Base-by-base conservation (phyloP, 1,140 invertebrate genomes). In the Cydia splendana region DNA sequence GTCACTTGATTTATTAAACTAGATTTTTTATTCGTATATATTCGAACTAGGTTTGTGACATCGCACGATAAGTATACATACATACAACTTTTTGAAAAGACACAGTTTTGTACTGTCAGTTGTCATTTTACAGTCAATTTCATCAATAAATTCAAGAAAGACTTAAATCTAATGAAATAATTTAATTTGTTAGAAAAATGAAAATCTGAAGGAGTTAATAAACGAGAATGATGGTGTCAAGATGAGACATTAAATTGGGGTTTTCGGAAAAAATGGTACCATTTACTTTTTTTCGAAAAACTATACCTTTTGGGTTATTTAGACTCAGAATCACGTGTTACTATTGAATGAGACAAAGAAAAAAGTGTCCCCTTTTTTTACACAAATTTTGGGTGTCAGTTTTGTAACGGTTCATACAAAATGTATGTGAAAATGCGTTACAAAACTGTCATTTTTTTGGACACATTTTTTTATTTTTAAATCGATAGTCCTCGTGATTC, bases 221-320 rank as follows among this genome's bases (percentile, higher is more conserved):
- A 24, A 62, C 20, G 24, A 62, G 18, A 24, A 24, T 62, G 57
- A 62, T 24, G n/a, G 65, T 74, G 12, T 77, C 76, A 85, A 79
- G 71, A 71, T 83, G 30, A 80, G 51, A 79, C 74, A 34, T 6
- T 34, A 34, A 34, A 24, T 24, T 24, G 24, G 24, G 24, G 24
- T 24, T 24, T 24, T 24, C 24, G 2, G 24, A 24, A 24, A 24
- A 24, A 24, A 24, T 24, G 24, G 24, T 24, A 2, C 24, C 24
- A 24, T 24, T 24, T 24, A 24, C 2, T 24, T 24, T 24, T 24
- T 24, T 24, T 24, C 24, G 24, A 24, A 24, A 24, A 24, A 24
- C 24, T 2, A 24, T 24, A 24, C 0, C 24, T 24, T 24, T 24
- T 24, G 24, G 24, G 24, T 24, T 24, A 24, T 24, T 24, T 24